Percentiles rank a stretch among this genome's conserved stretches.
Evolutionary conservation across 2,888 invertebrate genomes (phyloP).

Genomic region (Chymomyza caudatula): DNA sequence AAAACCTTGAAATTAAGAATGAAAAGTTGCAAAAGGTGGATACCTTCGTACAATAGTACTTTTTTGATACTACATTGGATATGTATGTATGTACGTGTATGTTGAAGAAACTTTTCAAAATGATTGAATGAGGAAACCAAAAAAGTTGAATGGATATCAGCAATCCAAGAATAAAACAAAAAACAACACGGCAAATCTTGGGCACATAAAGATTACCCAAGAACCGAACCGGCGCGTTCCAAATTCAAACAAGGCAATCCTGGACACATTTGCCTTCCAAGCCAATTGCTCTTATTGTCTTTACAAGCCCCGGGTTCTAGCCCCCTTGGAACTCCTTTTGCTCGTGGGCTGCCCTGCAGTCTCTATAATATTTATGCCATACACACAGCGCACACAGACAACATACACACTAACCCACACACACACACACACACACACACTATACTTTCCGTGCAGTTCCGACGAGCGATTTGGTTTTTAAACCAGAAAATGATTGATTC

Average conservation of each 20-base stretch:
- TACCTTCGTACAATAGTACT: slow-evolving; percentile 57
- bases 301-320: neutral
- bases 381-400: slow-evolving; percentile 20
- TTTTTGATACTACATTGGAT: slow-evolving; percentile 10
- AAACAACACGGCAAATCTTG: neutral
- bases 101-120: neutral
- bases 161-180: neutral
- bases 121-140: neutral
- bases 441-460: neutral
- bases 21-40: slow-evolving; percentile 52
- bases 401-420: slow-evolving; percentile 5
- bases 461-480: slow-evolving; percentile 23
- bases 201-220: no score
- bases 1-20: slow-evolving; percentile 63
- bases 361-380: slow-evolving; percentile 37
- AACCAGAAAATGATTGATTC: slow-evolving; percentile 1
- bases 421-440: slow-evolving; percentile 19
- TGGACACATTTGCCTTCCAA: neutral
- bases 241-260: neutral
- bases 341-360: neutral
- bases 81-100: neutral
- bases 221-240: neutral
- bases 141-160: neutral
- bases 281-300: neutral
- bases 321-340: neutral